These are phyloP conservation scores for Laodelphax striatellus DNA, from an alignment of 1,140 invertebrate genomes.

Conservation along the genomic window DNA sequence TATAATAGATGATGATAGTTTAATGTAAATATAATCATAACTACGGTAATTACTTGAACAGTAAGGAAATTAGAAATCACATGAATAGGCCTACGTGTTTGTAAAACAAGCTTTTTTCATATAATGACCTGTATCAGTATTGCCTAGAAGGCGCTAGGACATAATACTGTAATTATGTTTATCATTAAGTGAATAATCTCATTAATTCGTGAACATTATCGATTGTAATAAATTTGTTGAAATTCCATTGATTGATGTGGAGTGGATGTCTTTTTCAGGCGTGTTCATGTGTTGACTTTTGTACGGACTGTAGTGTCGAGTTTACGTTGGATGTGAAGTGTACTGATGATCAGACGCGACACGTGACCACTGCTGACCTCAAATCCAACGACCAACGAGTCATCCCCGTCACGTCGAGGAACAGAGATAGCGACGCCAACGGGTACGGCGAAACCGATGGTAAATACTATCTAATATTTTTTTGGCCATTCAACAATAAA, in stretches of 20 bases:
- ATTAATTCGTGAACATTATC: no score
- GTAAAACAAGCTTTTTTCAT: no score
- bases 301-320: slow-evolving; percentile 93
- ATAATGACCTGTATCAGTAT: no score
- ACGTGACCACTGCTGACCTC: slow-evolving; percentile 95
- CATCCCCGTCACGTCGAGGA: slow-evolving; percentile 82
- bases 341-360: slow-evolving; percentile 79
- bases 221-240: neutral
- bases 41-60: no score
- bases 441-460: slow-evolving; percentile 89
- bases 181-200: no score
- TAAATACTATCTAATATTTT: slow-evolving; percentile 21
- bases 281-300: slow-evolving; percentile 95
- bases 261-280: slow-evolving; percentile 43
- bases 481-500: no score
- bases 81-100: no score
- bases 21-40: no score
- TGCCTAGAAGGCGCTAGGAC: no score
- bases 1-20: no score
- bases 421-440: slow-evolving; percentile 78
- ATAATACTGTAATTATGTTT: no score
- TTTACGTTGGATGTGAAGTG: slow-evolving; percentile 96
- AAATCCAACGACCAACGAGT: slow-evolving; percentile 84
- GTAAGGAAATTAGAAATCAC: no score
- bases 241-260: neutral